phyloP scores from a whole-genome alignment of 2,113 vertebrate genomes.

The Rhinogobius similis region DNA sequence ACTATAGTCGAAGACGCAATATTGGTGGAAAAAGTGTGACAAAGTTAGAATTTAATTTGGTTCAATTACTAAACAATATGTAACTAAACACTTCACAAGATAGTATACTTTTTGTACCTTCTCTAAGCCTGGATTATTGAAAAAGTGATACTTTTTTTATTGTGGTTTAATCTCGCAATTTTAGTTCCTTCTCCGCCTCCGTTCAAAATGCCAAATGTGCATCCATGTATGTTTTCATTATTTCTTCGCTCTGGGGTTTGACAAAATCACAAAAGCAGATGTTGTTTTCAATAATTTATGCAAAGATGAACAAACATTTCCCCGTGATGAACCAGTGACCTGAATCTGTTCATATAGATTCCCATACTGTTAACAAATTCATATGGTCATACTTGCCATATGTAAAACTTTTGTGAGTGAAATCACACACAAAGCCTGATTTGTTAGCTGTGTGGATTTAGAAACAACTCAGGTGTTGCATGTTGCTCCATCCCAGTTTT shows the following conservation, averaged over 20 bases:
- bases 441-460: slow-evolving; percentile 49
- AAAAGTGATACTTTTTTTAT: too few species aligned
- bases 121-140: background rate
- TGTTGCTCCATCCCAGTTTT: slow-evolving; percentile 35
- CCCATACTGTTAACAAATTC: background rate
- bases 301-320: slow-evolving; percentile 29
- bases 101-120: background rate
- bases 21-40: background rate
- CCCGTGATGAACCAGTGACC: slow-evolving; percentile 16
- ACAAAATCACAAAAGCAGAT: slow-evolving; percentile 56
- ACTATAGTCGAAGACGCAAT: background rate
- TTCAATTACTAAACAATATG: background rate
- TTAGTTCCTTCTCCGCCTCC: background rate
- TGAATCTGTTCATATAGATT: slow-evolving; percentile 10
- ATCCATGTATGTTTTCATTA: background rate
- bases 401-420: slow-evolving; percentile 31
- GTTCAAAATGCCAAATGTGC: background rate
- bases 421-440: slow-evolving; percentile 24
- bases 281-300: slow-evolving; percentile 57
- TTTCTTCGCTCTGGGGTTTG: slow-evolving; percentile 16
- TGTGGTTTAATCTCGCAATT: too few species aligned
- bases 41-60: background rate
- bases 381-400: slow-evolving; percentile 34
- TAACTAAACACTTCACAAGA: background rate
- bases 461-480: slow-evolving; percentile 40